These are phyloP conservation scores for Trichopoda pennipes DNA, from an alignment of 2,888 invertebrate species.

Conservation along the genomic window DNA sequence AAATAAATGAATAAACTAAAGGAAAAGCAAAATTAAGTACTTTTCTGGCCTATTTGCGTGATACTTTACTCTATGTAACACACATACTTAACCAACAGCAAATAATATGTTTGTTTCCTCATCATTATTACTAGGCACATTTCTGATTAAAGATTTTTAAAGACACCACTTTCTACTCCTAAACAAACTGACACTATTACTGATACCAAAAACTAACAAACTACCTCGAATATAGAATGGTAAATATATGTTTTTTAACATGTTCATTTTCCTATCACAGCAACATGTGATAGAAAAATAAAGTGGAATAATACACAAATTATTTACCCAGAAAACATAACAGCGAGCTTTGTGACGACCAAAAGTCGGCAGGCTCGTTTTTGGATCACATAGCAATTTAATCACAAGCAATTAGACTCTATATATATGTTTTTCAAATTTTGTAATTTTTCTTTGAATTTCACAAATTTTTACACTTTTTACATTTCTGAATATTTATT, in stretches of 20 bases:
- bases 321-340: too few relatives aligned
- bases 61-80: background rate
- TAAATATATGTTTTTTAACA: background rate
- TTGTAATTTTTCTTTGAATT: too few relatives aligned
- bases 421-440: too few relatives aligned
- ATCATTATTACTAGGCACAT: constrained; percentile 58
- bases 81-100: background rate
- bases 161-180: constrained; percentile 5
- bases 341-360: too few relatives aligned
- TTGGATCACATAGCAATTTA: too few relatives aligned
- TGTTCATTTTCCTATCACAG: constrained; percentile 1
- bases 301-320: too few relatives aligned
- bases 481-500: too few relatives aligned
- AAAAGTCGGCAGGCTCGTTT: too few relatives aligned
- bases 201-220: background rate
- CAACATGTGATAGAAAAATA: constrained; percentile 19
- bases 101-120: constrained; percentile 7
- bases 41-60: constrained; percentile 10
- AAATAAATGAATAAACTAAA: constrained; percentile 45
- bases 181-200: constrained; percentile 1
- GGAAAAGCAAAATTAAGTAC: constrained; percentile 1
- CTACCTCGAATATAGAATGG: background rate
- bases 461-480: too few relatives aligned
- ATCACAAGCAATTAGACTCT: too few relatives aligned
- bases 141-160: constrained; percentile 53